Conservation (phyloP, 2,888 invertebrate genomes). For the Caenorhabditis angaria region DNA sequence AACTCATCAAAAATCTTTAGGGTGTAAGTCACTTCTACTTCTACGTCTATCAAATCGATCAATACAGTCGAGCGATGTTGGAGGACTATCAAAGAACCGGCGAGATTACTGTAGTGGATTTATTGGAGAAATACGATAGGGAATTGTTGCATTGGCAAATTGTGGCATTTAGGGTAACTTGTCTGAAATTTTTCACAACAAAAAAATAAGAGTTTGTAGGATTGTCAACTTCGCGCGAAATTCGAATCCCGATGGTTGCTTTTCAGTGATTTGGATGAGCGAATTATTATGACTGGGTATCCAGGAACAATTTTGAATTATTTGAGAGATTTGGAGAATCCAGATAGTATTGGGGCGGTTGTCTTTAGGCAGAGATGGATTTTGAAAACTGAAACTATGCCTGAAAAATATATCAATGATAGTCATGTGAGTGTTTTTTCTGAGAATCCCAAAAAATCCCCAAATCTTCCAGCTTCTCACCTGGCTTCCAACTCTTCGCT, state of each 20-base stretch:
- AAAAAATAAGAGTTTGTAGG: slow-evolving; percentile 15
- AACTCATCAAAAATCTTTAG: slow-evolving; percentile 7
- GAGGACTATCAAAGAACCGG: slow-evolving; percentile 40
- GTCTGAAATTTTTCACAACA: background rate
- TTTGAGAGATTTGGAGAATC: slow-evolving; percentile 20
- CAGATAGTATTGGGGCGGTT: background rate
- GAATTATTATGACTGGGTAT: slow-evolving; percentile 40
- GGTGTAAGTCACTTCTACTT: slow-evolving; percentile 38
- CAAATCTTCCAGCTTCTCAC: slow-evolving; percentile 1
- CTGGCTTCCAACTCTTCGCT: slow-evolving; percentile 39
- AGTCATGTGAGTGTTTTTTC: background rate
- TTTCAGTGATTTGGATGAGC: slow-evolving; percentile 35
- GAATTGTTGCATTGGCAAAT: slow-evolving; percentile 35
- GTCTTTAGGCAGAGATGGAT: background rate
- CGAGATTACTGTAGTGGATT: slow-evolving; percentile 25
- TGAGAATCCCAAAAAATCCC: slow-evolving; percentile 2
- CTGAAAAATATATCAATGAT: background rate
- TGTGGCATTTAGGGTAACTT: slow-evolving; percentile 26
- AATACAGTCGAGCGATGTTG: slow-evolving; percentile 29
- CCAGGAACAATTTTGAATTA: slow-evolving; percentile 30
- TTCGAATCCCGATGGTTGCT: slow-evolving; percentile 32
- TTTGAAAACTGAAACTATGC: slow-evolving; percentile 1
- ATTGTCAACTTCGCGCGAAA: slow-evolving; percentile 24
- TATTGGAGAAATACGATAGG: slow-evolving; percentile 29
- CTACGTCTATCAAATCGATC: slow-evolving; percentile 34